Conservation (phyloP, 2,888 invertebrate genomes). For the Melanostoma scalare region DNA sequence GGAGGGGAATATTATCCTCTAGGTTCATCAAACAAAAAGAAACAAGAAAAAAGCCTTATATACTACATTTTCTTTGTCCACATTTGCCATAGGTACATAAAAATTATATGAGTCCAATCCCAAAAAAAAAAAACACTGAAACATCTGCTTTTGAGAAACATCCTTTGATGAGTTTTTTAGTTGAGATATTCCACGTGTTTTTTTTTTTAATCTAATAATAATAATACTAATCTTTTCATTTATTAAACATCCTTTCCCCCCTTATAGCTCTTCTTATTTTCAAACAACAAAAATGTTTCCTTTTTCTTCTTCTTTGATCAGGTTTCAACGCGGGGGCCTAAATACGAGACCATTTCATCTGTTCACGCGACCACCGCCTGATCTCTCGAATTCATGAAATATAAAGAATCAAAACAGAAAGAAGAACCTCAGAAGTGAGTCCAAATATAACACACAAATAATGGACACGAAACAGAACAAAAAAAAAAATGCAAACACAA, state of each 20-base stretch:
- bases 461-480: neutral
- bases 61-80: too few species aligned
- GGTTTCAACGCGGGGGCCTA: conserved; percentile 13
- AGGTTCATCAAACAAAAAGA: too few species aligned
- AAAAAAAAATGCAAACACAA: neutral
- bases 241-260: neutral
- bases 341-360: conserved; percentile 46
- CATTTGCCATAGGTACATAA: neutral
- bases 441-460: conserved; percentile 18
- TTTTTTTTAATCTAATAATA: neutral
- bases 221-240: neutral
- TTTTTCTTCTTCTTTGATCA: conserved; percentile 1
- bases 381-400: conserved; percentile 27
- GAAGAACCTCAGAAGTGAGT: neutral
- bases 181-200: too few species aligned
- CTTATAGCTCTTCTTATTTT: neutral
- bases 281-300: conserved; percentile 31
- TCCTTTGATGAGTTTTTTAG: too few species aligned
- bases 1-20: too few species aligned
- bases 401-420: conserved; percentile 53
- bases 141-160: conserved; percentile 8
- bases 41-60: neutral
- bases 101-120: neutral
- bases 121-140: neutral
- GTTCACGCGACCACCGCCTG: conserved; percentile 66